Evolutionary conservation across 1,140 invertebrate species (phyloP), one percentile per base, ranked within the genome.

Genomic region (Formica selysi): DNA sequence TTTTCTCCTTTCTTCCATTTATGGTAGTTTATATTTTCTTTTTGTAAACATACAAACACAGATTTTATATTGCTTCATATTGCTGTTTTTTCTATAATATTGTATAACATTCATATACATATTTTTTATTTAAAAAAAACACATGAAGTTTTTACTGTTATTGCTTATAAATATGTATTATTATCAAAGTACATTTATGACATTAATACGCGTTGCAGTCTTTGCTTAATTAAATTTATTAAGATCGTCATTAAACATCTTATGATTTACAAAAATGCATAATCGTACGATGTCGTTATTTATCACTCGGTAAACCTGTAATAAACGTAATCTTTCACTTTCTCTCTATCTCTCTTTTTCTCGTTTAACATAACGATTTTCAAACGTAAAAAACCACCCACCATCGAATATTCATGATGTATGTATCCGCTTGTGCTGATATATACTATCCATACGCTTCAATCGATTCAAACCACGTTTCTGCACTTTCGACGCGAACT

Each of bases 381-480:
- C 11, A 44, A 81, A 38, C 76, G n/a, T 26, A 70, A 70, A 29
- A 64, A 86, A 62, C 68, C 64, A 38, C 38, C 41, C 57, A 73
- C 44, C 51, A 26, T 54, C 26, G 71, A 59, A 38, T 71, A 41
- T 26, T 73, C 80, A 71, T 86, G 65, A 88, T 79, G 84, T 87
- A 84, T 71, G 38, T 89, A 74, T 51, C 29, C 59, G 38, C 41
- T 38, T 57, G 26, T 51, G 54, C n/a, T 13, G 62, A 48, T 48
- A 65, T 68, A 70, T 80, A 68, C 48, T 29, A 59, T 32, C 51
- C 32, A 74, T 26, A 57, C 44, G 36, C 36, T 71, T 41, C 59
- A 68, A 29, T 89, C 38, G 48, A 88, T 88, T 86, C 54, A 48
- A 59, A 8, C 59, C 41, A 65, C 81, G 38, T 86, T 89, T 88